Evolutionary conservation across 2,797 vertebrate species (phyloP).

Genomic region (Amniataba percoides): DNA sequence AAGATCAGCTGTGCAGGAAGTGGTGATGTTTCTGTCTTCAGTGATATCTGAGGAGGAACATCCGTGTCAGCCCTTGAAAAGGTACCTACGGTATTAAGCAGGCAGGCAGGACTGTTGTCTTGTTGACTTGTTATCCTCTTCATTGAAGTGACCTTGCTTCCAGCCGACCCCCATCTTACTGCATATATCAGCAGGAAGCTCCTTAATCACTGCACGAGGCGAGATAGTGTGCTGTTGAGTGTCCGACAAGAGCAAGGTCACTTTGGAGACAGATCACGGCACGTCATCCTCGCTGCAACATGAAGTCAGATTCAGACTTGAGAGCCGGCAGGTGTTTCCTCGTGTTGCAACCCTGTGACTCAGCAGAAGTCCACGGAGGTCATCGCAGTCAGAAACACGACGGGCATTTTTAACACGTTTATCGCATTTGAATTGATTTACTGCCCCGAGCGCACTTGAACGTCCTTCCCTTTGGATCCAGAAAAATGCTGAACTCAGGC

Average conservation of each 20-base stretch:
- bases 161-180: neutral
- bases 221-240: neutral
- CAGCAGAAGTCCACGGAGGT: neutral
- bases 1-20: neutral
- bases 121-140: neutral
- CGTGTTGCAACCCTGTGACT: neutral
- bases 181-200: constrained; percentile 6
- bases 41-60: neutral
- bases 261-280: neutral
- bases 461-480: neutral
- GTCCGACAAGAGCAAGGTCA: constrained; percentile 5
- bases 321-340: constrained; percentile 3
- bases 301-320: neutral
- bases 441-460: neutral
- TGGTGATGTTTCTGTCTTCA: neutral
- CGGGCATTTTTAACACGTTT: neutral
- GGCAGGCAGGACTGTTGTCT: neutral
- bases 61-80: neutral
- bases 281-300: neutral
- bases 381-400: neutral
- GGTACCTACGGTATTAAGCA: neutral
- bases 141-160: neutral
- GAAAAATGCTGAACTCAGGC: neutral
- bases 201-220: constrained; percentile 5
- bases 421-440: neutral